Percentiles rank a stretch among this genome's conserved stretches.
These are phyloP conservation scores for Oxycera nigricornis DNA, from an alignment of 2,888 invertebrate species.

Conservation along the genomic window DNA sequence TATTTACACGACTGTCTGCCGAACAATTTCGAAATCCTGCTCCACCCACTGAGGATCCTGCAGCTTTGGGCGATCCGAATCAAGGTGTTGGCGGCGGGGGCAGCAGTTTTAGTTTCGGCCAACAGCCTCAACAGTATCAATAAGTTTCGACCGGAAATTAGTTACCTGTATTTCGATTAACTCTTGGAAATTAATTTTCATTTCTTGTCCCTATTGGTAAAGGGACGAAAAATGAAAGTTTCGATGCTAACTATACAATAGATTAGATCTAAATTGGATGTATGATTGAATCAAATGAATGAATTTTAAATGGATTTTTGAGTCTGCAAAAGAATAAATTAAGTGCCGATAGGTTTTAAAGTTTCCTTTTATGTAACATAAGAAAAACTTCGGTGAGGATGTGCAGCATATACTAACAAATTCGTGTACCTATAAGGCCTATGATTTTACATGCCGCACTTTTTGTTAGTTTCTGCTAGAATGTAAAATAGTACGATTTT, in stretches of 20 bases:
- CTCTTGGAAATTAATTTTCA: constrained; percentile 26
- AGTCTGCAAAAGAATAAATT: constrained; percentile 12
- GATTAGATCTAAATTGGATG: constrained; percentile 19
- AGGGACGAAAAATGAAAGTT: constrained; percentile 23
- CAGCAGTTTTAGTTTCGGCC: constrained; percentile 53
- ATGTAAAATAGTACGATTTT: not conserved
- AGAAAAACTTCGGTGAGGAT: not conserved
- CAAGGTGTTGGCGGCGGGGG: constrained; percentile 49
- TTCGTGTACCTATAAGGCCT: not conserved
- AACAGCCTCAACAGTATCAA: constrained; percentile 58
- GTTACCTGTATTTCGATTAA: constrained; percentile 5
- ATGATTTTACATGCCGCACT: constrained; percentile 23
- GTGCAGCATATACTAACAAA: not conserved
- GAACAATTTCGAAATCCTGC: constrained; percentile 90
- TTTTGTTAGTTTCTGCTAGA: not conserved
- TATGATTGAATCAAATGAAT: constrained; percentile 19
- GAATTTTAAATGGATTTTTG: constrained; percentile 4
- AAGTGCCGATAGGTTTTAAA: constrained; percentile 23
- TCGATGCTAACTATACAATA: constrained; percentile 6
- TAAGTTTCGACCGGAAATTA: constrained; percentile 47
- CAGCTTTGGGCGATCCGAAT: constrained; percentile 69
- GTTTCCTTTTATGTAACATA: not conserved
- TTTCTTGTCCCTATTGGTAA: constrained; percentile 6
- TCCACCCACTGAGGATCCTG: constrained; percentile 79
- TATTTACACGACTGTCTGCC: constrained; percentile 89